Evolutionary conservation across 2,888 invertebrate genomes (phyloP).

Genomic region (Scaptomyza tumidula): DNA sequence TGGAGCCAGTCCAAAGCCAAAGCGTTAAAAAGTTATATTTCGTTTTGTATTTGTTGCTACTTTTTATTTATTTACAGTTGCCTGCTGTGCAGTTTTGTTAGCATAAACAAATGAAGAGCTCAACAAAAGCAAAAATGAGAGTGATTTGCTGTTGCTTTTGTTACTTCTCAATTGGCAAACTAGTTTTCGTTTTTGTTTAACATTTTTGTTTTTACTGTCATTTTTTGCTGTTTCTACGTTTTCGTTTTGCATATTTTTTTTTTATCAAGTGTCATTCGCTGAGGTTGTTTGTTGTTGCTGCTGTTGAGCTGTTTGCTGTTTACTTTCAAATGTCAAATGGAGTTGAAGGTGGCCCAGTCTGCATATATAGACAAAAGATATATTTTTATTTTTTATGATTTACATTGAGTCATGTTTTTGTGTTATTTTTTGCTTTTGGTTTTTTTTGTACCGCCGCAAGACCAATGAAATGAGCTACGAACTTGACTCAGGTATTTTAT

Average conservation of each 20-base stretch:
- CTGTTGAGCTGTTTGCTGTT: constrained; percentile 29
- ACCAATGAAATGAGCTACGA: constrained; percentile 67
- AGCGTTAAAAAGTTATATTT: constrained; percentile 35
- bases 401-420: constrained; percentile 67
- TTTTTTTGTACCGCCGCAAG: constrained; percentile 8
- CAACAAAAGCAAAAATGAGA: constrained; percentile 62
- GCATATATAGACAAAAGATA: constrained; percentile 38
- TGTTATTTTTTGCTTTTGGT: constrained; percentile 6
- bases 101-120: constrained; percentile 65
- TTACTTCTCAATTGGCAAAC: constrained; percentile 52
- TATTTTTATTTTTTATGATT: constrained; percentile 50
- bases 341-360: constrained; percentile 75
- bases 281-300: constrained; percentile 23
- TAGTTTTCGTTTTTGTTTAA: constrained; percentile 46
- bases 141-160: constrained; percentile 45
- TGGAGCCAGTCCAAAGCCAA: constrained; percentile 41
- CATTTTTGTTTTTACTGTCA: constrained; percentile 18
- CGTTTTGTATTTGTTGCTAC: constrained; percentile 2
- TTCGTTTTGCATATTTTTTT: constrained; percentile 69
- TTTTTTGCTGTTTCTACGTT: constrained; percentile 36
- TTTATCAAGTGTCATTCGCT: constrained; percentile 56
- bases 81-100: constrained; percentile 44
- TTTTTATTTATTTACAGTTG: constrained; percentile 40
- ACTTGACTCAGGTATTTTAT: constrained; percentile 58
- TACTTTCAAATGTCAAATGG: constrained; percentile 76